Conservation (phyloP, 2,888 invertebrate genomes). For the Lycia hirtaria region DNA sequence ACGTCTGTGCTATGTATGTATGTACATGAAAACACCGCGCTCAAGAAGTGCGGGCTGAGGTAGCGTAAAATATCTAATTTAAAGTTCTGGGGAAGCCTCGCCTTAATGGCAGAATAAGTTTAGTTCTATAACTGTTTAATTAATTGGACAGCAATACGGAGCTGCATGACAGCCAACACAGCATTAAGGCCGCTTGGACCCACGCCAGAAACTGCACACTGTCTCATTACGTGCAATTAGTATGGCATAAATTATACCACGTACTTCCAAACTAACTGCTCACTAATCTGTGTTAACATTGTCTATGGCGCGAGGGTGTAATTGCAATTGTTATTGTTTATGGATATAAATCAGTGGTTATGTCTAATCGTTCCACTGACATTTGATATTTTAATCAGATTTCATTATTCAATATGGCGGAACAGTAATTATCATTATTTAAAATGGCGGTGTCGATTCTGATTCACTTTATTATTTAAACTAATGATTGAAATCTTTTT, state of each 20-base stretch:
- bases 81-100: too few species aligned
- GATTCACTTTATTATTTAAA: too few species aligned
- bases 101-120: neutral
- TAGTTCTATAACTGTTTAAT: slow-evolving; percentile 24
- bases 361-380: slow-evolving; percentile 34
- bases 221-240: slow-evolving; percentile 77
- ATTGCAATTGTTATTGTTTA: slow-evolving; percentile 39
- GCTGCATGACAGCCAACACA: slow-evolving; percentile 34
- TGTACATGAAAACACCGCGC: too few species aligned
- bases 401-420: slow-evolving; percentile 36
- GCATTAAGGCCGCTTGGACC: slow-evolving; percentile 52
- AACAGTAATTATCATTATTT: slow-evolving; percentile 18
- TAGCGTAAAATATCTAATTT: too few species aligned
- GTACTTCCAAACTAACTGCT: slow-evolving; percentile 37
- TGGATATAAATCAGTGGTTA: slow-evolving; percentile 36
- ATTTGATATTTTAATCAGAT: slow-evolving; percentile 40
- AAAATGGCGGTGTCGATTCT: too few species aligned
- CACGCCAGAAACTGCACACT: slow-evolving; percentile 64
- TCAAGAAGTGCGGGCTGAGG: too few species aligned
- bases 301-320: slow-evolving; percentile 44
- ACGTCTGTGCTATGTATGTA: too few species aligned
- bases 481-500: too few species aligned
- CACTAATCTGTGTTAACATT: slow-evolving; percentile 20
- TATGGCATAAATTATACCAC: slow-evolving; percentile 71
- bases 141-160: slow-evolving; percentile 35